Evolutionary conservation across 2,888 invertebrate species (phyloP), one percentile per base, ranked within the genome.

Genomic region (Rhagium mordax): DNA sequence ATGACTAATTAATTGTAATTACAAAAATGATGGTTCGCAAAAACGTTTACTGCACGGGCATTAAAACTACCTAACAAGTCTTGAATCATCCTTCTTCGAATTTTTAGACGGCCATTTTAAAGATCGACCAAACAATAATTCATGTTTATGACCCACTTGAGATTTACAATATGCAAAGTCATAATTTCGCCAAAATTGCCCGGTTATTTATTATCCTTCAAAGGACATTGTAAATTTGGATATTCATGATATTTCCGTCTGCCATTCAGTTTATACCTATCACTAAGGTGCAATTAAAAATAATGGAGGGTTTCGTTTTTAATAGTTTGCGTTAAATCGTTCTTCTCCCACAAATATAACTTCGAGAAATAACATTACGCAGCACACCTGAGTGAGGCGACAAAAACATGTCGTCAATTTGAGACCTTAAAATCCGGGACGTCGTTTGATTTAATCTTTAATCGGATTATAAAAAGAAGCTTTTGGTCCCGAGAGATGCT

Each of bases 381-480:
- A 15, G 41, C 41, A n/a, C 33, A 61, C 61, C 61, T 61, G 61
- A 20, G 18, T 20, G 51, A 16, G 47, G 21, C 20, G 16, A 47
- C 15, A 41, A 61, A 20, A 61, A 61, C 61, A 41, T 13, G 61
- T 61, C 61, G 47, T 41, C 61, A 21, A 47, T 33, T 61, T 47
- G 41, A 47, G 41, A 67, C 65, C 65, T 65, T 71, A 71, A 76
- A 76, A 71, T 72, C 71, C 48, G 74, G 75, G 65, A 72, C 74
- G 80, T 77, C 79, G 74, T 77, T 75, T 74, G 77, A 76, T 78
- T 74, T 74, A 74, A 80, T 80, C 80, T 47, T 72, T 79, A 79
- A 79, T 78, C 79, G 75, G 74, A 64, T 69, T 64, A 64, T 70
- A 70, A 71, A 78, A 79, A 79, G 77, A 49, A 70, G 77, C 79